Evolutionary conservation across 2,888 invertebrate species (phyloP).

Genomic region (Pseudococcus longispinus): DNA sequence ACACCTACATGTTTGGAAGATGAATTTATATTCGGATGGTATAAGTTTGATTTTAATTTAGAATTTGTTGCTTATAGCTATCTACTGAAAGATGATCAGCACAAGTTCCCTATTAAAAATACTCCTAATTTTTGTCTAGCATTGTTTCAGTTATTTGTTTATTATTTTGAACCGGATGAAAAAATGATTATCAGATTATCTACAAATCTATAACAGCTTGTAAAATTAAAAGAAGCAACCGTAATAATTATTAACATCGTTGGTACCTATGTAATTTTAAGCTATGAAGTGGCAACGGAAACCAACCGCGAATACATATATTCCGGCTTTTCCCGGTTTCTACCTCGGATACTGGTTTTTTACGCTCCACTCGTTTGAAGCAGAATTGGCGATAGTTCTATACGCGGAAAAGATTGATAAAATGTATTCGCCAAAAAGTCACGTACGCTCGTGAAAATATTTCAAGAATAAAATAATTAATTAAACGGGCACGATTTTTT

Average conservation of each 20-base stretch:
- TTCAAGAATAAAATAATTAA: background rate
- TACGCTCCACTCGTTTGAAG: slow-evolving; percentile 21
- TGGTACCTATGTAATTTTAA: background rate
- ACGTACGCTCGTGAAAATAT: background rate
- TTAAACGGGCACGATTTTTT: background rate
- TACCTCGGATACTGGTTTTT: slow-evolving; percentile 29
- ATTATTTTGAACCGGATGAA: background rate
- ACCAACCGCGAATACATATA: background rate
- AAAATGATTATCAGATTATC: background rate
- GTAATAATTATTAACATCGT: background rate
- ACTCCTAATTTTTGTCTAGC: too few relatives aligned
- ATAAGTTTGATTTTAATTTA: background rate
- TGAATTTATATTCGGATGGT: background rate
- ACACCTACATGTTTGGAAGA: too few relatives aligned
- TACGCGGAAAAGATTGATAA: slow-evolving; percentile 1
- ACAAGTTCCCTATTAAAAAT: background rate
- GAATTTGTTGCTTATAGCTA: background rate
- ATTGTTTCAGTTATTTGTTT: background rate
- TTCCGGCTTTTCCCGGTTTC: background rate
- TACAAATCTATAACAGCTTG: background rate
- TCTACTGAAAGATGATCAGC: background rate
- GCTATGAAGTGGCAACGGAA: background rate
- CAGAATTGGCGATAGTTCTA: background rate
- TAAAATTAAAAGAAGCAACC: background rate
- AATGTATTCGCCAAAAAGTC: background rate